Conservation (phyloP, 2,113 vertebrate species). For the Rallus limicola region DNA sequence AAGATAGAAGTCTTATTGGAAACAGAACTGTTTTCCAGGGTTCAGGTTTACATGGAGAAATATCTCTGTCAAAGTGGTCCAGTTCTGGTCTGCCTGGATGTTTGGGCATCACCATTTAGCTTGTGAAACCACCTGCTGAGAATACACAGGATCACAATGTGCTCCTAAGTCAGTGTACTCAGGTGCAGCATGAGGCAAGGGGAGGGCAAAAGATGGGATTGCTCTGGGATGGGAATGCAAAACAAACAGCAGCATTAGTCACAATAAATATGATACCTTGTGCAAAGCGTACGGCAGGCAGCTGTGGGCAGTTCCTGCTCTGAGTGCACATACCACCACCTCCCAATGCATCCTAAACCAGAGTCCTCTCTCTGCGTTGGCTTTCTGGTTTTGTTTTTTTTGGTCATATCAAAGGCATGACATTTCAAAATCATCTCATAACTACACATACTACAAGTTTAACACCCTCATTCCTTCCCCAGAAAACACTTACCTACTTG, state of each 20-base stretch:
- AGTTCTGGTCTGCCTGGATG: background rate
- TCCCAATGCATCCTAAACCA: background rate
- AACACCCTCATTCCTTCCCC: background rate
- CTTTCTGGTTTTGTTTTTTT: background rate
- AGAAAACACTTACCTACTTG: background rate
- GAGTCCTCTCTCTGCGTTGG: background rate
- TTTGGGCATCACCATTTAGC: background rate
- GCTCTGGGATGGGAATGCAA: background rate
- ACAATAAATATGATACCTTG: background rate
- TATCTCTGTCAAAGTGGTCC: background rate
- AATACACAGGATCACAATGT: background rate
- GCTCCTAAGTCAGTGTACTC: background rate
- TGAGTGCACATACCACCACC: background rate
- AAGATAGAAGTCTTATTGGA: background rate
- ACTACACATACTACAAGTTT: background rate
- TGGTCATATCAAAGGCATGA: background rate
- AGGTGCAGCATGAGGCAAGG: background rate
- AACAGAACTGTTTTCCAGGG: slow-evolving; percentile 6
- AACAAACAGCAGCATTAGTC: background rate
- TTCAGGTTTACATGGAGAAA: background rate
- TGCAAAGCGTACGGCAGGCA: background rate
- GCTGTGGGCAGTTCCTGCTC: slow-evolving; percentile 28
- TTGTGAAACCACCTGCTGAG: background rate
- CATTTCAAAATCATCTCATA: background rate
- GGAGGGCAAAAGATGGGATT: background rate